Conservation (phyloP, 2,888 invertebrate genomes). For the Pocota personata region DNA sequence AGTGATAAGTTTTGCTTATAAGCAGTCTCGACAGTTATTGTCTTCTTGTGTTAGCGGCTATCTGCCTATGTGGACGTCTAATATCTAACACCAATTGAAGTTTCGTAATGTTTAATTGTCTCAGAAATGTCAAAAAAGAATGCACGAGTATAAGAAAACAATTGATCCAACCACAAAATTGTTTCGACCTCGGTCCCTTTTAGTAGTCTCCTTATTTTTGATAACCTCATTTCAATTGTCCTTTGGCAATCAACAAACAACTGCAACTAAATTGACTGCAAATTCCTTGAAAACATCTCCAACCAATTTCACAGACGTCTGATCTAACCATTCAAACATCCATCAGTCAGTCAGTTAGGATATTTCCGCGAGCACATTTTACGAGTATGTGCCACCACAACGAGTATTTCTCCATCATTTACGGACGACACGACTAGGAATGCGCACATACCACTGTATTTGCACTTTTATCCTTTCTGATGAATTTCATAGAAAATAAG, state of each 20-base stretch:
- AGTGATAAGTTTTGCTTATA: too few relatives aligned
- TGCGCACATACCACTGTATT: not conserved
- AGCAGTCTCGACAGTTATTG: too few relatives aligned
- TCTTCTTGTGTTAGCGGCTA: too few relatives aligned
- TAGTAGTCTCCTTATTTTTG: constrained; percentile 2
- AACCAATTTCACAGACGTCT: constrained; percentile 48
- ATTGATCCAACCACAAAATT: not conserved
- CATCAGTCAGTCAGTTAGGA: constrained; percentile 49
- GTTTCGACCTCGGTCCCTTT: not conserved
- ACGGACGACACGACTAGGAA: constrained; percentile 8
- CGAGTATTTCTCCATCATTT: constrained; percentile 14
- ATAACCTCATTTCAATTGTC: constrained; percentile 13
- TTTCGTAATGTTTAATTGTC: too few relatives aligned
- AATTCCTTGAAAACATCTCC: constrained; percentile 32
- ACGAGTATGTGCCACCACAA: not conserved
- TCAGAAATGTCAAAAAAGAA: not conserved
- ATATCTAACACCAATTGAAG: too few relatives aligned
- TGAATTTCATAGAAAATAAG: constrained; percentile 24
- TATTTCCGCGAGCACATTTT: constrained; percentile 50
- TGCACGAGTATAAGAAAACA: not conserved
- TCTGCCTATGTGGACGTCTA: too few relatives aligned
- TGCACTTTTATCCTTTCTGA: constrained; percentile 29
- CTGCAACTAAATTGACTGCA: constrained; percentile 37
- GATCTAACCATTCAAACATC: constrained; percentile 35
- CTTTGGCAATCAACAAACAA: constrained; percentile 22